These are phyloP conservation scores for Canis aureus DNA, from an alignment of 2,113 vertebrate genomes.

Conservation along the genomic window DNA sequence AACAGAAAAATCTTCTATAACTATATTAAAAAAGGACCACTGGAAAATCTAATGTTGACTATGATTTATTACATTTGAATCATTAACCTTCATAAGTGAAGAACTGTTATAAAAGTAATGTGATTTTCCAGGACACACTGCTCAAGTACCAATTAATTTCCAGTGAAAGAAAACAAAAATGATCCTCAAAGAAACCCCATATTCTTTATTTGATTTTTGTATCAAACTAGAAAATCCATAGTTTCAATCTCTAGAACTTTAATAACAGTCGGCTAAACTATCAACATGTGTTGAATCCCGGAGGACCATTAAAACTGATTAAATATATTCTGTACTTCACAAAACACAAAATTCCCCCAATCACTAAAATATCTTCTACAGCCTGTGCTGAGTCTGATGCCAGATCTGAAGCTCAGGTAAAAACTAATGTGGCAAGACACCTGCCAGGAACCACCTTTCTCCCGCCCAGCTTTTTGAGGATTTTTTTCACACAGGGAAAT, in stretches of 20 bases:
- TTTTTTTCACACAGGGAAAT: neutral
- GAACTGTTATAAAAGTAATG: neutral
- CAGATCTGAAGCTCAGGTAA: neutral
- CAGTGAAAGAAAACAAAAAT: neutral
- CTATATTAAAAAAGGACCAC: neutral
- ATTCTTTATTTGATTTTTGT: conserved; percentile 1
- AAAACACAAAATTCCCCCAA: neutral
- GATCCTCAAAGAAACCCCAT: neutral
- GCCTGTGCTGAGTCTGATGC: fast-evolving
- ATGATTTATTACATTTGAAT: neutral
- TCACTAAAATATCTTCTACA: no score
- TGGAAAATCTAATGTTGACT: neutral
- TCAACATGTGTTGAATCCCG: neutral
- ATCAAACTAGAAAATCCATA: neutral
- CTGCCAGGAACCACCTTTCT: fast-evolving
- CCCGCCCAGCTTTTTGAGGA: no score
- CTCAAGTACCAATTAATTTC: conserved; percentile 1
- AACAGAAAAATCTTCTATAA: neutral
- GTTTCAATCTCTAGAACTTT: neutral
- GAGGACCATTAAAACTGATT: neutral
- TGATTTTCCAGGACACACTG: neutral
- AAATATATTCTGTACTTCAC: neutral
- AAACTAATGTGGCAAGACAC: fast-evolving
- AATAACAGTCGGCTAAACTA: neutral
- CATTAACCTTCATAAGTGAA: neutral